phyloP scores from a whole-genome alignment of 2,797 vertebrate species.

The Muscicapa striata region DNA sequence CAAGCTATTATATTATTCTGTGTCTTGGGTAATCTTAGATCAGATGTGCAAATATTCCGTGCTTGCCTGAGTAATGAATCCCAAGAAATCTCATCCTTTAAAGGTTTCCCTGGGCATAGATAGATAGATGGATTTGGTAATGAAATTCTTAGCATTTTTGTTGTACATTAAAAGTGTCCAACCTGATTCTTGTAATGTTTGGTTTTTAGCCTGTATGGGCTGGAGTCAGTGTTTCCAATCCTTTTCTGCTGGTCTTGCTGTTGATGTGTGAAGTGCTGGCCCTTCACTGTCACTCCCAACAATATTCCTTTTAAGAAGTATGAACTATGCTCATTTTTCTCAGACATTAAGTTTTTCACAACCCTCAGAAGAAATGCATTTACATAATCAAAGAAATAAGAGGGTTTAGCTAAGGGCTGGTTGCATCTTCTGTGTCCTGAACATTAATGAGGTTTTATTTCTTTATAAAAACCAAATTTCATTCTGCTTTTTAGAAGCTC shows the following conservation, averaged over 20 bases:
- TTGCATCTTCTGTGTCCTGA: not conserved
- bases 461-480: not conserved
- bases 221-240: not conserved
- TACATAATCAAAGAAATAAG: not conserved
- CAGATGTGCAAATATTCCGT: not conserved
- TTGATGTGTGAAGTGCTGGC: not conserved
- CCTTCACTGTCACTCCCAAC: not conserved
- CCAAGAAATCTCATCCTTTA: not conserved
- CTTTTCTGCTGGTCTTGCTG: not conserved
- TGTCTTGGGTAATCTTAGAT: not conserved
- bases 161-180: not conserved
- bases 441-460: not conserved
- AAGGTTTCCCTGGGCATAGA: not conserved
- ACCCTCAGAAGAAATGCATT: not conserved
- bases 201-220: rapidly evolving
- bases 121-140: not conserved
- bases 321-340: not conserved
- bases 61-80: not conserved
- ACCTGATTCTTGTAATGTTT: not conserved
- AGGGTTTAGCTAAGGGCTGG: not conserved
- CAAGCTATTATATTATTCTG: not conserved
- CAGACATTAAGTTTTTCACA: not conserved
- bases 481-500: not conserved
- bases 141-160: not conserved
- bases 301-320: not conserved